These are phyloP conservation scores for Phyto melanocephala DNA, from an alignment of 2,888 invertebrate genomes.

Conservation along the genomic window DNA sequence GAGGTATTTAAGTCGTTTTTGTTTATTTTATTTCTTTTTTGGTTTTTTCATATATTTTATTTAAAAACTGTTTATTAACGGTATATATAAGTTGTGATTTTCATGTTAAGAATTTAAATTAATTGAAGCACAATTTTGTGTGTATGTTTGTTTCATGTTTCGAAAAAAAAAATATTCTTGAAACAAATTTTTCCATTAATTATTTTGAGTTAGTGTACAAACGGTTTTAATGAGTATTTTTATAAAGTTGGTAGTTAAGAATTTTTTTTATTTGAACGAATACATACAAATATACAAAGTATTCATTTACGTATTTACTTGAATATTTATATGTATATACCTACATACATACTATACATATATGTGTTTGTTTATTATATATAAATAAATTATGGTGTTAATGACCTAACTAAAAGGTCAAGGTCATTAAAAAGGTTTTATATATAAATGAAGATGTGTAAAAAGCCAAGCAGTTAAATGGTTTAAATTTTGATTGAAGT, in stretches of 20 bases:
- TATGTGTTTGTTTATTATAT: neutral
- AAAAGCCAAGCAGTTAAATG: neutral
- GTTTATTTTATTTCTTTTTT: neutral
- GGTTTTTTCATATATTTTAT: constrained; percentile 7
- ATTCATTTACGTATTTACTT: neutral
- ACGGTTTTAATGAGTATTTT: neutral
- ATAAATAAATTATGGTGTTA: neutral
- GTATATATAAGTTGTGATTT: constrained; percentile 15
- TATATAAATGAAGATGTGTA: neutral
- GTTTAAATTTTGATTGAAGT: neutral
- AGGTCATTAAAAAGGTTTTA: neutral
- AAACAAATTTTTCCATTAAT: neutral
- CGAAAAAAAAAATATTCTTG: neutral
- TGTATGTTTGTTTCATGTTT: neutral
- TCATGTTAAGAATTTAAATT: constrained; percentile 36
- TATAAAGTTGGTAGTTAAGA: neutral
- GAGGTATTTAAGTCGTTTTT: no score
- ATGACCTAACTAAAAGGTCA: constrained; percentile 13
- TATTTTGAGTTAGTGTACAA: neutral
- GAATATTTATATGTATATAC: neutral
- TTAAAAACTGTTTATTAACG: constrained; percentile 41
- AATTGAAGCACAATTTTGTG: constrained; percentile 12
- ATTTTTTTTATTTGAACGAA: neutral
- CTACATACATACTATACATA: neutral
- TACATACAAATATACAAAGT: neutral